These are phyloP conservation scores for Drosophila nannoptera DNA, from an alignment of 1,140 invertebrate genomes.

Conservation along the genomic window DNA sequence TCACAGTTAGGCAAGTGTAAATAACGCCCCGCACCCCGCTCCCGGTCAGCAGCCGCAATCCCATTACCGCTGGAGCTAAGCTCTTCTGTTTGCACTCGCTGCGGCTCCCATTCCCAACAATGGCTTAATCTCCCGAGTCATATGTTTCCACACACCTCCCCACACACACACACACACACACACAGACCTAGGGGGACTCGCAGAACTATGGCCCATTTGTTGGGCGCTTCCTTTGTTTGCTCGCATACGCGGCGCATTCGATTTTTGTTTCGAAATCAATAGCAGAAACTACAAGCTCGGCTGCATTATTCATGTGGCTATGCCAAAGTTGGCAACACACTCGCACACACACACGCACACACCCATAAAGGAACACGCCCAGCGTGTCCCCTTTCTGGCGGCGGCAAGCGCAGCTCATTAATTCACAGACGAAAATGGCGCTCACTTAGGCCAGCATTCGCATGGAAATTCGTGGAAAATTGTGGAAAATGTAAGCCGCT, in stretches of 20 bases:
- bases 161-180: slow-evolving; percentile 20
- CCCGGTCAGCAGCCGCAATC: neutral
- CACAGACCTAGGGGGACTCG: slow-evolving; percentile 8
- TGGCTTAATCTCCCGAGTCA: slow-evolving; percentile 76
- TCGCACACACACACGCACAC: slow-evolving; percentile 2
- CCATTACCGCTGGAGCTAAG: neutral
- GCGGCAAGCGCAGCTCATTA: slow-evolving; percentile 50
- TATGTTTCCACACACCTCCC: slow-evolving; percentile 48
- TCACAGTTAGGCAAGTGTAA: slow-evolving; percentile 25
- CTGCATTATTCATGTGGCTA: slow-evolving; percentile 70
- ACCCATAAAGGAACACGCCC: no score
- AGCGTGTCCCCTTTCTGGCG: slow-evolving; percentile 1
- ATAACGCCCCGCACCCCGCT: slow-evolving; percentile 3
- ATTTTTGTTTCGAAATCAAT: slow-evolving; percentile 65
- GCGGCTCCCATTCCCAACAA: slow-evolving; percentile 65
- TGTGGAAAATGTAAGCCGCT: neutral
- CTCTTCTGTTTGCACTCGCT: slow-evolving; percentile 38
- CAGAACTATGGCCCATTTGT: slow-evolving; percentile 29
- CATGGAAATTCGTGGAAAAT: neutral
- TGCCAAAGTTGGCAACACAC: slow-evolving; percentile 50
- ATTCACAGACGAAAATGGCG: slow-evolving; percentile 65
- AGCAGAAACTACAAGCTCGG: slow-evolving; percentile 57
- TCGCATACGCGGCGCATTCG: slow-evolving; percentile 11
- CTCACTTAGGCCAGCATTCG: slow-evolving; percentile 26
- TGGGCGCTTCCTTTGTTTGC: slow-evolving; percentile 38